These are phyloP conservation scores for Apostichopus japonicus DNA, from an alignment of 35 echinoderm and acorn worm genomes.

Conservation along the genomic window DNA sequence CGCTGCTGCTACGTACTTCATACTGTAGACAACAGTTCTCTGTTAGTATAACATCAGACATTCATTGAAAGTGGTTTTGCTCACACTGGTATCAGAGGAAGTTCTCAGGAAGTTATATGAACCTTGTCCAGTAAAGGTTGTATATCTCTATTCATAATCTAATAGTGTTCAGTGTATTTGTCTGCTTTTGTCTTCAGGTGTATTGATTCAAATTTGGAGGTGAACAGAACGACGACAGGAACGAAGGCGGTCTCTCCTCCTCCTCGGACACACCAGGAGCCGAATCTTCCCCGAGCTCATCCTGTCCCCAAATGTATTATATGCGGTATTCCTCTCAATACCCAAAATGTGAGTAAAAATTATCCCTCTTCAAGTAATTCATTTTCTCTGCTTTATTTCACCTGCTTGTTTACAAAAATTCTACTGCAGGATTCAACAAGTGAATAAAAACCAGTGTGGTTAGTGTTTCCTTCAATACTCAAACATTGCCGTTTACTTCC, in stretches of 20 bases:
- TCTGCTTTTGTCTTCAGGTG: conserved; percentile 7
- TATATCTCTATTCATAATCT: neutral
- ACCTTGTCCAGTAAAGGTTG: neutral
- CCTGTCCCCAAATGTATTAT: conserved; percentile 30
- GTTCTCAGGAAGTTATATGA: neutral
- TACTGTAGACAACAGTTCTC: neutral
- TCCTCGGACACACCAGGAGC: neutral
- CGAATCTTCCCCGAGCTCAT: neutral
- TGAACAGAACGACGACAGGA: neutral
- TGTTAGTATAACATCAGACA: neutral
- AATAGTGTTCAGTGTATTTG: neutral
- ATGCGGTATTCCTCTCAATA: conserved; percentile 30
- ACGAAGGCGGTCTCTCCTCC: neutral
- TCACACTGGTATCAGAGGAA: no score
- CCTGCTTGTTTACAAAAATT: no score
- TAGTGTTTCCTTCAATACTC: no score
- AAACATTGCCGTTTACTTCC: no score
- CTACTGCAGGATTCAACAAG: no score
- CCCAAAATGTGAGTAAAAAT: neutral
- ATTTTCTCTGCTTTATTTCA: no score
- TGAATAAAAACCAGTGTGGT: no score
- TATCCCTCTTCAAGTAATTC: no score
- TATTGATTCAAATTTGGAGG: conserved; percentile 30
- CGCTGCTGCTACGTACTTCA: neutral
- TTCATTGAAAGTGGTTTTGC: no score